phyloP scores from a whole-genome alignment of 2,113 vertebrate genomes.

The Neoarius graeffei region DNA sequence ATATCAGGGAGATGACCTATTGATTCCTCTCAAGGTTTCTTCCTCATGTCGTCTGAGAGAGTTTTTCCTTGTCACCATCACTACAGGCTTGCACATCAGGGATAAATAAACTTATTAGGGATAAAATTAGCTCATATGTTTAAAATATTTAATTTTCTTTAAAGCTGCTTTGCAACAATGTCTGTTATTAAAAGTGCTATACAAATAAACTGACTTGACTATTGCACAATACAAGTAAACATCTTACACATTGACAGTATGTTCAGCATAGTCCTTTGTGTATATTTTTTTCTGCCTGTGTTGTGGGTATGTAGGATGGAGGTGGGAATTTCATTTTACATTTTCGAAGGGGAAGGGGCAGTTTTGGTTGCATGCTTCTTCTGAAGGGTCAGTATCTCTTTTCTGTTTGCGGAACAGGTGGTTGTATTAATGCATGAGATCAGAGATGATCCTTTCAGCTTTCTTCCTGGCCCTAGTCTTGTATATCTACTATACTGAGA shows the following conservation, averaged over 20 bases:
- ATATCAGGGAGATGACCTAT: not conserved
- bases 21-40: too few species aligned
- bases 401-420: slow-evolving; percentile 4
- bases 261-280: not conserved
- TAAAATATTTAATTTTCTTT: too few species aligned
- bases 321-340: not conserved
- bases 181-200: too few species aligned
- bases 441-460: slow-evolving; percentile 7
- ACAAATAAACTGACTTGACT: too few species aligned
- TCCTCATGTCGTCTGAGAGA: too few species aligned
- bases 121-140: too few species aligned
- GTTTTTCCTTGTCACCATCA: too few species aligned
- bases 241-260: not conserved
- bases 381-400: not conserved
- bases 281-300: not conserved
- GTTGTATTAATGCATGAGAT: slow-evolving; percentile 1
- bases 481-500: not conserved
- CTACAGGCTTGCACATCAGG: too few species aligned
- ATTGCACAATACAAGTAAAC: not conserved
- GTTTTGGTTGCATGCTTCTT: not conserved
- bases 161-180: too few species aligned
- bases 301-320: not conserved
- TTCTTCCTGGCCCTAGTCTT: not conserved
- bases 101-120: too few species aligned
- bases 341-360: not conserved